A percentile compares a stretch with the other conserved stretches of the same genome.
Evolutionary conservation across 2,888 invertebrate genomes (phyloP).

Genomic region (Lasius fuliginosus): DNA sequence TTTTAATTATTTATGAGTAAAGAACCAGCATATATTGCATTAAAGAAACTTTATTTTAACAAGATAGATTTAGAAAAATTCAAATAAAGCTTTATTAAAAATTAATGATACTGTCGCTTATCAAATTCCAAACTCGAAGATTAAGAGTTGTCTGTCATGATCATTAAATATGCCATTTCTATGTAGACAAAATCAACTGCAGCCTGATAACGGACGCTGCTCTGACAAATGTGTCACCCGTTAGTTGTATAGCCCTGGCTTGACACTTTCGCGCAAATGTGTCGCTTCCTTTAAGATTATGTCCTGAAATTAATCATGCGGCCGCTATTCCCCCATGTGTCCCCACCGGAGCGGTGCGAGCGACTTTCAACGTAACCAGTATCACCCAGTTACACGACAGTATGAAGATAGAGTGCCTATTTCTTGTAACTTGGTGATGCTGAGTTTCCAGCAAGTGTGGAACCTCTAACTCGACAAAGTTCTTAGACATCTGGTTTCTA

Average conservation of each 20-base stretch:
- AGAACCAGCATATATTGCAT: not conserved
- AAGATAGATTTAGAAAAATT: not conserved
- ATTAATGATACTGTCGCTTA: not conserved
- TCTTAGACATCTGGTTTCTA: constrained; percentile 29
- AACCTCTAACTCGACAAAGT: constrained; percentile 46
- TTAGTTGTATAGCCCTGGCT: constrained; percentile 3
- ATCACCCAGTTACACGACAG: constrained; percentile 59
- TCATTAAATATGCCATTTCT: constrained; percentile 10
- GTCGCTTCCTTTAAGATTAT: constrained; percentile 60
- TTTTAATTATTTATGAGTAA: constrained; percentile 9
- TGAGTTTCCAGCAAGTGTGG: constrained; percentile 38
- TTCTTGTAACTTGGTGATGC: constrained; percentile 57
- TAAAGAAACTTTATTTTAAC: constrained; percentile 9
- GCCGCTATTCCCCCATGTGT: constrained; percentile 9
- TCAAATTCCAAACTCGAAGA: not conserved
- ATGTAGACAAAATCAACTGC: constrained; percentile 22
- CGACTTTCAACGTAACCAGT: constrained; percentile 53
- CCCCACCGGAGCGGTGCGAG: constrained; percentile 23
- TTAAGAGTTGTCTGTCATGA: not conserved
- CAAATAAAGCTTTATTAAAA: not conserved
- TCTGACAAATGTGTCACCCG: constrained; percentile 45
- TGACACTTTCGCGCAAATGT: constrained; percentile 42
- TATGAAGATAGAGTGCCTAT: constrained; percentile 54
- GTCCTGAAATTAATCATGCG: constrained; percentile 63
- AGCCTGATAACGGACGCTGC: constrained; percentile 23